phyloP scores from a whole-genome alignment of 2,113 vertebrate genomes.

The Thamnaconus septentrionalis region DNA sequence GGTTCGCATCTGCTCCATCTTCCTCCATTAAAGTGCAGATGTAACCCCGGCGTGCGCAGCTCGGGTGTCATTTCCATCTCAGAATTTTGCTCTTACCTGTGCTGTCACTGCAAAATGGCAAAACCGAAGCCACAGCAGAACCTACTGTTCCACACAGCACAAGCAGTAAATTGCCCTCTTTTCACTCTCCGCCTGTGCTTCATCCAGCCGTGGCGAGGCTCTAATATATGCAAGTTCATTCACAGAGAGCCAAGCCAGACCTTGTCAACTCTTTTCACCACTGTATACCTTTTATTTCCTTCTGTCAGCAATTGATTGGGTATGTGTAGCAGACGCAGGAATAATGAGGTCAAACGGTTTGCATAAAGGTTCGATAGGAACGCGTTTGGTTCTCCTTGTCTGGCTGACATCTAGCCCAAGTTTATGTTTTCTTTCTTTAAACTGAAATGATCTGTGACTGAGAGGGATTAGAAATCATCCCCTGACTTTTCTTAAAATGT shows the following conservation, averaged over 20 bases:
- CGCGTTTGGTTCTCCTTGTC: slow-evolving; percentile 9
- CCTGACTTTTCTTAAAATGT: slow-evolving; percentile 43
- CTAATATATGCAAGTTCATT: slow-evolving; percentile 36
- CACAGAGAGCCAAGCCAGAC: slow-evolving; percentile 26
- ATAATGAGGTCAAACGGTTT: slow-evolving; percentile 17
- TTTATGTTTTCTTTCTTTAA: slow-evolving; percentile 14
- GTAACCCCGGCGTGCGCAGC: slow-evolving; percentile 44
- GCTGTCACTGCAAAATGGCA: slow-evolving; percentile 61
- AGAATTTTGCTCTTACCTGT: slow-evolving; percentile 52
- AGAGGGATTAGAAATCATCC: slow-evolving; percentile 35
- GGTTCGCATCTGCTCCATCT: slow-evolving; percentile 65
- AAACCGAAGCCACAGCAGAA: slow-evolving; percentile 52
- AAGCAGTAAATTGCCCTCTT: slow-evolving; percentile 55
- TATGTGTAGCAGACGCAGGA: background rate
- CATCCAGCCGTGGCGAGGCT: slow-evolving; percentile 22
- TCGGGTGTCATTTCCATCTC: slow-evolving; percentile 54
- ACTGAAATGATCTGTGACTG: slow-evolving; percentile 35
- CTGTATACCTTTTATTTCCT: background rate
- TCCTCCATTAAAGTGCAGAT: slow-evolving; percentile 53
- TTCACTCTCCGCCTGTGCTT: slow-evolving; percentile 48
- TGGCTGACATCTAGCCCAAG: slow-evolving; percentile 18
- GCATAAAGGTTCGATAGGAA: slow-evolving; percentile 3
- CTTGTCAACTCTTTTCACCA: slow-evolving; percentile 22
- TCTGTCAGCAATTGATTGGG: slow-evolving; percentile 6
- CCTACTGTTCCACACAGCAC: slow-evolving; percentile 55